Conservation (phyloP, 2,888 invertebrate species). For the Aleiodes testaceus region DNA sequence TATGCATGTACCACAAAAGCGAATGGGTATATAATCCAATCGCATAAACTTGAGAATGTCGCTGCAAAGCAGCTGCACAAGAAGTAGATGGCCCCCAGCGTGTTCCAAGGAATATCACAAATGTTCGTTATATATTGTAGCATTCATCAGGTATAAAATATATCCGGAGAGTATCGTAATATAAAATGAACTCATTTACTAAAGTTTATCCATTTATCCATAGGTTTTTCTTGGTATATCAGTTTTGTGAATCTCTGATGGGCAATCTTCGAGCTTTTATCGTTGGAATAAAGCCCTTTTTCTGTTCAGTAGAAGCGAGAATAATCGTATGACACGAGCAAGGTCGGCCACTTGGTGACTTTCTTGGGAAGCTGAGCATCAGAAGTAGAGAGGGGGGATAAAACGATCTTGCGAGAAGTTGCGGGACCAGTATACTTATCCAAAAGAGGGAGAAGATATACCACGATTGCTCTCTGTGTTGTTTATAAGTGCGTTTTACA, state of each 20-base stretch:
- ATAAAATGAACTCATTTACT: no score
- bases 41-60: conserved; percentile 31
- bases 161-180: no score
- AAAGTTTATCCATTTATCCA: no score
- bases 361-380: conserved; percentile 7
- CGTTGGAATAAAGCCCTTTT: conserved; percentile 20
- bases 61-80: conserved; percentile 15
- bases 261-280: conserved; percentile 27
- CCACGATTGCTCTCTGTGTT: conserved; percentile 41
- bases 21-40: conserved; percentile 11
- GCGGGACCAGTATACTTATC: conserved; percentile 34
- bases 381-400: not conserved
- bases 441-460: conserved; percentile 33
- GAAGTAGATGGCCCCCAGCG: no score
- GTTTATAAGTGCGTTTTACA: conserved; percentile 53
- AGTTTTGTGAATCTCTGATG: conserved; percentile 15
- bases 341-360: conserved; percentile 32
- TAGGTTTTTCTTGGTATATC: conserved; percentile 1
- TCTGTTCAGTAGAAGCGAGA: conserved; percentile 4
- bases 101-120: conserved; percentile 1
- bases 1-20: not conserved
- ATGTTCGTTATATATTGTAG: not conserved
- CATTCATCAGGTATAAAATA: no score
- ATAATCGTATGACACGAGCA: conserved; percentile 33
- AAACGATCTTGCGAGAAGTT: conserved; percentile 28